Evolutionary conservation across 2,888 invertebrate genomes (phyloP).

Genomic region (Epinotia demarniana): DNA sequence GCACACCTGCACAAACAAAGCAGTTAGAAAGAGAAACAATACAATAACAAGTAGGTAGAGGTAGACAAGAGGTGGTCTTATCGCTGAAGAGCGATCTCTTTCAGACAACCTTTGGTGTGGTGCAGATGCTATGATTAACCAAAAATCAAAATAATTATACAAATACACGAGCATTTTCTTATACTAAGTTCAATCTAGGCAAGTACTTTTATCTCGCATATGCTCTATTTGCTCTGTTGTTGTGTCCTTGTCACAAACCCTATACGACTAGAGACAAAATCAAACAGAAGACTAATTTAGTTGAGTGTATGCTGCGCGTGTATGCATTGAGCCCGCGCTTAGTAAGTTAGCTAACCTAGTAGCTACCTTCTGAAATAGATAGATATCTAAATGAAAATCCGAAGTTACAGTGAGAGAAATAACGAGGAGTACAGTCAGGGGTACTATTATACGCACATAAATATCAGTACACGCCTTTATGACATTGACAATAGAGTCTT

Average conservation of each 20-base stretch:
- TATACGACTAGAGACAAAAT: constrained; percentile 9
- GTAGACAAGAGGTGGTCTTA: no score
- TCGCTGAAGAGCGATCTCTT: no score
- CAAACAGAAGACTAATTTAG: constrained; percentile 8
- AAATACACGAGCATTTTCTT: no score
- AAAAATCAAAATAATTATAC: no score
- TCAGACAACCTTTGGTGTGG: no score
- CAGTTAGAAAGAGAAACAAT: no score
- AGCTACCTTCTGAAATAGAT: neutral
- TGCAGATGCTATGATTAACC: no score
- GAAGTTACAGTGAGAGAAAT: constrained; percentile 4
- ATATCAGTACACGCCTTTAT: no score
- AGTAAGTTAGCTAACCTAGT: neutral
- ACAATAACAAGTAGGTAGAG: no score
- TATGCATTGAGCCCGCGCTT: neutral
- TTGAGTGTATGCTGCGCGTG: neutral
- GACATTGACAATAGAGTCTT: no score
- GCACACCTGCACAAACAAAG: no score
- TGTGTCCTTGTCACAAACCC: constrained; percentile 10
- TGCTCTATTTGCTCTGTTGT: neutral
- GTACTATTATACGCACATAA: no score
- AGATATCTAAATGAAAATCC: neutral
- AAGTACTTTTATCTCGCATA: neutral
- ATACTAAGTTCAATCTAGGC: neutral
- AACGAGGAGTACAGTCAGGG: neutral